Percentiles rank a stretch among this genome's conserved stretches.
phyloP scores from a whole-genome alignment of 2,888 invertebrate species.

The Chymomyza fuscimana region DNA sequence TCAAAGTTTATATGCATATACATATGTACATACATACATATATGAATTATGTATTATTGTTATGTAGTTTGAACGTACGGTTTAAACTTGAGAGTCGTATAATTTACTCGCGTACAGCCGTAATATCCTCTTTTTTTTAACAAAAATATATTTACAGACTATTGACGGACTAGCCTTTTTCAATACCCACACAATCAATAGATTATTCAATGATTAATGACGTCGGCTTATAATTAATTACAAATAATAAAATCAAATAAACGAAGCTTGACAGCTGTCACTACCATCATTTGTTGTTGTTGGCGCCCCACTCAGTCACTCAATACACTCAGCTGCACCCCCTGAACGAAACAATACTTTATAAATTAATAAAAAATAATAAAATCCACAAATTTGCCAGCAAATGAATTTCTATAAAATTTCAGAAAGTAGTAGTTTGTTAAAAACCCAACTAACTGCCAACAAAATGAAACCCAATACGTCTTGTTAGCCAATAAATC shows the following conservation, averaged over 20 bases:
- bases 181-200: constrained; percentile 43
- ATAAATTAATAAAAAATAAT: constrained; percentile 30
- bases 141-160: constrained; percentile 43
- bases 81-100: too few relatives aligned
- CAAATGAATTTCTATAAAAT: constrained; percentile 61
- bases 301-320: constrained; percentile 49
- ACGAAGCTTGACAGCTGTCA: constrained; percentile 77
- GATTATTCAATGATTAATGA: constrained; percentile 77
- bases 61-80: background rate
- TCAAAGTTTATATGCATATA: background rate
- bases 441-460: constrained; percentile 31
- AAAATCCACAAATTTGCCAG: constrained; percentile 34
- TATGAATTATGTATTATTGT: background rate
- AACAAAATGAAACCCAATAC: constrained; percentile 42
- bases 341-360: constrained; percentile 8
- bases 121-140: constrained; percentile 20
- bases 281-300: constrained; percentile 67
- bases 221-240: constrained; percentile 75
- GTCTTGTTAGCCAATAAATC: constrained; percentile 27
- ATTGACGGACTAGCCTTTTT: constrained; percentile 54
- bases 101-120: too few relatives aligned
- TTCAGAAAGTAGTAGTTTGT: constrained; percentile 39
- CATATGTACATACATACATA: too few relatives aligned
- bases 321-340: background rate
- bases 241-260: constrained; percentile 77